A percentile compares a stretch with the other conserved stretches of the same genome.
Conservation (phyloP, 2,888 invertebrate genomes). For the Subacronicta megacephala region DNA sequence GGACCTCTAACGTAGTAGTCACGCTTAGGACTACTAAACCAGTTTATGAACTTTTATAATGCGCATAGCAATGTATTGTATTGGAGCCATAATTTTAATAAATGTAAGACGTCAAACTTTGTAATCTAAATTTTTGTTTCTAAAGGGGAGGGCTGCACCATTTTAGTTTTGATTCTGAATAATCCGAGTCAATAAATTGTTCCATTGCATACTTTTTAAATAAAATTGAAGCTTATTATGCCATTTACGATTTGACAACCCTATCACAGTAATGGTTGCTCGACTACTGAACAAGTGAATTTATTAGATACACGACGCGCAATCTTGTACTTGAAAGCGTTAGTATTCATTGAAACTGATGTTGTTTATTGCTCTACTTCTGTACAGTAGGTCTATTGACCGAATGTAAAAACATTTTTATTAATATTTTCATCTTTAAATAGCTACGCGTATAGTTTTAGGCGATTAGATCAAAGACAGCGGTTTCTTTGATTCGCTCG, state of each 20-base stretch:
- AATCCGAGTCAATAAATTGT: too few species aligned
- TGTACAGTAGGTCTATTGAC: slow-evolving; percentile 23
- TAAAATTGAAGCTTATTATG: too few species aligned
- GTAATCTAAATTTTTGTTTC: too few species aligned
- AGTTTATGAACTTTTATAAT: too few species aligned
- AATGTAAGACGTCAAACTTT: too few species aligned
- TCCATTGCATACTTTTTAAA: too few species aligned
- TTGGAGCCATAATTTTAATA: too few species aligned
- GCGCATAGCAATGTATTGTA: too few species aligned
- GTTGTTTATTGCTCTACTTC: slow-evolving; percentile 37
- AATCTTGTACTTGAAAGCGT: slow-evolving; percentile 48
- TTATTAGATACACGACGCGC: slow-evolving; percentile 59
- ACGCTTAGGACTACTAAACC: too few species aligned
- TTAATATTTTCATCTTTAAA: slow-evolving; percentile 56
- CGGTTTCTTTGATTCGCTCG: slow-evolving; percentile 78
- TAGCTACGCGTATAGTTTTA: slow-evolving; percentile 64
- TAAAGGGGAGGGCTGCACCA: too few species aligned
- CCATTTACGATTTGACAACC: slow-evolving; percentile 34
- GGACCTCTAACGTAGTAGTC: too few species aligned
- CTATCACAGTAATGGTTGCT: slow-evolving; percentile 54
- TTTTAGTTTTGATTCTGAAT: too few species aligned
- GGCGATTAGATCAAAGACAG: slow-evolving; percentile 79
- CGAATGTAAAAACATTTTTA: slow-evolving; percentile 47
- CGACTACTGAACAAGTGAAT: slow-evolving; percentile 66
- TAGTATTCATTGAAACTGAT: slow-evolving; percentile 49